Evolutionary conservation across 1,140 invertebrate genomes (phyloP), one percentile per base, ranked within the genome.

Genomic region (Drosophila lacertosa): DNA sequence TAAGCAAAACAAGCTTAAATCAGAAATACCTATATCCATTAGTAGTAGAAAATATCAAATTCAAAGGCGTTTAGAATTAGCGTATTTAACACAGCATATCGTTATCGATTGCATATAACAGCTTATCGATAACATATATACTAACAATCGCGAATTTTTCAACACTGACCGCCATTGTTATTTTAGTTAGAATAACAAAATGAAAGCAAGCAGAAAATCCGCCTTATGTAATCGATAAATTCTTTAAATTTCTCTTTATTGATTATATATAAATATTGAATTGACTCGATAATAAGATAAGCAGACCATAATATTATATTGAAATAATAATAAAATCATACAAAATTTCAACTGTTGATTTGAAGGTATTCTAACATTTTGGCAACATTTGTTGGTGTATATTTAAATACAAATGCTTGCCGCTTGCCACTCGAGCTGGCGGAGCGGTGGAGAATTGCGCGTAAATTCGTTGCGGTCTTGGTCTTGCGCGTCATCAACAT

Each of bases 391-490:
- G 35, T 50, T 45, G 53, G 59, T 63, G 33, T 74, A 44, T 60
- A 51, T 74, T 70, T 74, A 79, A 58, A 84, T 73, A 79, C 83
- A 86, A 76, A 80, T 79, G 76, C 63, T 73, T 65, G 47, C 54
- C 78, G 72, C 63, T 80, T 71, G 58, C 67, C 78, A 80, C 73
- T 81, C 55, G 47, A 70, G 37, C 48, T 74, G 76, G 57, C 74
- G 76, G 26, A 54, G 58, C 39, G 78, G 59, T 69, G 78, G 77
- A 88, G 82, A 88, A 88, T 88, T 88, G 82, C 82, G 82, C 82
- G 82, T 88, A 88, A 88, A 88, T 88, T 88, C 77, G 82, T 88
- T 88, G 82, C 82, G 82, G 82, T 88, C 78, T 77, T 40, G 66
- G 48, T 54, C 40, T 69, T 54, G 77, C 82, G 82, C 77, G 82